phyloP scores from a whole-genome alignment of 2,797 vertebrate species.

The Synaphobranchus kaupii region DNA sequence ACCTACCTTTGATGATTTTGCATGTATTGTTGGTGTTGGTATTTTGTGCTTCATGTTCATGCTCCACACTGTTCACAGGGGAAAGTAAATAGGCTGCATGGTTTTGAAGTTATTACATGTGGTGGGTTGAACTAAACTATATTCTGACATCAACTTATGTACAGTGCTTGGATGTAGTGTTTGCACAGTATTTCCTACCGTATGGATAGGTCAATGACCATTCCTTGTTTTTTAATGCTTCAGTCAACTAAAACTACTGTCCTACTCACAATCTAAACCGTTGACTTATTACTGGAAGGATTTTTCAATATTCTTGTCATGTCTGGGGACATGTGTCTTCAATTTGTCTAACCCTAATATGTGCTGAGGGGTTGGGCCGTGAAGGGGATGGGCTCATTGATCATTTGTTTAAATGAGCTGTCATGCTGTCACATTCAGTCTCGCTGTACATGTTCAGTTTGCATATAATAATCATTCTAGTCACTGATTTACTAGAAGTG shows the following conservation, averaged over 20 bases:
- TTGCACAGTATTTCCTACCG: too few species aligned
- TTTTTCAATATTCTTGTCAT: constrained; percentile 2
- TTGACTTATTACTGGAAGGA: not conserved
- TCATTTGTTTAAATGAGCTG: constrained; percentile 17
- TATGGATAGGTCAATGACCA: not conserved
- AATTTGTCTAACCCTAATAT: not conserved
- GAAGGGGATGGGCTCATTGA: not conserved
- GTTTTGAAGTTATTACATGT: not conserved
- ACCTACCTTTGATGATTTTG: not conserved
- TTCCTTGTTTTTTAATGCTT: not conserved
- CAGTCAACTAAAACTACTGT: not conserved
- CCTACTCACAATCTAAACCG: not conserved
- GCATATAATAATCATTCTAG: constrained; percentile 7
- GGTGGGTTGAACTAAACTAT: not conserved
- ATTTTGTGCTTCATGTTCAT: not conserved
- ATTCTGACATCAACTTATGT: not conserved
- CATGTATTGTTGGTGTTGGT: not conserved
- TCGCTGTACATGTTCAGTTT: not conserved
- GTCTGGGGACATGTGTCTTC: not conserved
- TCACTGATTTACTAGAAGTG: not conserved
- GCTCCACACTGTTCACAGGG: not conserved
- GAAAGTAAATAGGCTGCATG: not conserved
- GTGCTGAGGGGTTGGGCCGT: not conserved
- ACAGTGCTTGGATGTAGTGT: not conserved
- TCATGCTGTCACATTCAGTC: constrained; percentile 2